A percentile compares a stretch with the other conserved stretches of the same genome.
Evolutionary conservation across 2,113 vertebrate species (phyloP).

Genomic region (Tragulus kanchil): DNA sequence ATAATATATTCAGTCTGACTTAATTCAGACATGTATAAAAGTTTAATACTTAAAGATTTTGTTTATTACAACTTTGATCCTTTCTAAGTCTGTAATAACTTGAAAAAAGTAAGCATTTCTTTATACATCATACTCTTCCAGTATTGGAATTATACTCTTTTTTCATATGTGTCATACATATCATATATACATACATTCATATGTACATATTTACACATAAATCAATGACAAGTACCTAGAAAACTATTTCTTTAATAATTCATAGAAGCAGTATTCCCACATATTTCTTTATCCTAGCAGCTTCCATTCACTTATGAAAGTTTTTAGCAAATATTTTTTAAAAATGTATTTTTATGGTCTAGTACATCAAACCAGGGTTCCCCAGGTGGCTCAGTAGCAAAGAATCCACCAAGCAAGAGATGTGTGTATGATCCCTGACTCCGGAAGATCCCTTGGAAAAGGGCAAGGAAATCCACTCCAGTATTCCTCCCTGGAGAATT

Average conservation of each 20-base stretch:
- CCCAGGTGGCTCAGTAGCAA: background rate
- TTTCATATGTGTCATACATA: background rate
- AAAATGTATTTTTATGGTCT: background rate
- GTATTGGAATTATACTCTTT: background rate
- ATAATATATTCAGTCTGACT: background rate
- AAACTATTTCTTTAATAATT: slow-evolving; percentile 53
- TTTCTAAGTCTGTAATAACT: background rate
- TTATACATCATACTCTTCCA: background rate
- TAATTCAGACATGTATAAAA: background rate
- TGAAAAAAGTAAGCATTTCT: background rate
- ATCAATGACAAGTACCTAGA: background rate
- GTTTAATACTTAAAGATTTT: background rate
- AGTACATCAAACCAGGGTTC: background rate
- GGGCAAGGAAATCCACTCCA: background rate
- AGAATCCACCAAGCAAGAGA: background rate
- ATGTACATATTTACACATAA: background rate
- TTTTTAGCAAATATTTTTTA: background rate
- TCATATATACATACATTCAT: background rate
- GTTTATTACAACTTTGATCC: background rate
- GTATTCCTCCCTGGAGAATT: background rate
- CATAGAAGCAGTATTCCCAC: background rate
- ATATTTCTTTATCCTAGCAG: slow-evolving; percentile 26
- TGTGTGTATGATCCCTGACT: background rate
- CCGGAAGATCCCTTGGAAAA: background rate
- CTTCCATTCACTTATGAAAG: background rate